A percentile compares a stretch with the other conserved stretches of the same genome.
These are phyloP conservation scores for Zygothrica quintamaculata DNA, from an alignment of 2,888 invertebrate genomes.

Conservation along the genomic window DNA sequence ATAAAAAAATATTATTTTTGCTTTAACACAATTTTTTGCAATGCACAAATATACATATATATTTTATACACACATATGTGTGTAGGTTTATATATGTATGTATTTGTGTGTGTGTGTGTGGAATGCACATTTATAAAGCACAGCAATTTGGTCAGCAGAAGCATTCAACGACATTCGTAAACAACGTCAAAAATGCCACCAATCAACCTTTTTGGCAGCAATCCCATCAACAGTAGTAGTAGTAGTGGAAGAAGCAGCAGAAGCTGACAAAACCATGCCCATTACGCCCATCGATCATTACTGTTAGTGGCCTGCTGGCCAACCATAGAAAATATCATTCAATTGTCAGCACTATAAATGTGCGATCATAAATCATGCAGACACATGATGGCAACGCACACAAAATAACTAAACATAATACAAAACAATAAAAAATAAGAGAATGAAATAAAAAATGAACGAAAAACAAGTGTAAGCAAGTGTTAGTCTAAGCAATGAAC, in stretches of 20 bases:
- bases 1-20: not conserved
- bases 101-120: conserved; percentile 3
- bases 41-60: not conserved
- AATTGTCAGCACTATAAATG: conserved; percentile 79
- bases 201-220: conserved; percentile 27
- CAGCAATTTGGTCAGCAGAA: conserved; percentile 57
- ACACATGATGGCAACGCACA: conserved; percentile 50
- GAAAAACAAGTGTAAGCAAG: conserved; percentile 10
- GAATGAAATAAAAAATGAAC: conserved; percentile 1
- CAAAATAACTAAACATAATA: conserved; percentile 62
- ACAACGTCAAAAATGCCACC: conserved; percentile 66
- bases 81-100: not conserved
- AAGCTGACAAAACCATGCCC: conserved; percentile 10
- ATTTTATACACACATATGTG: conserved; percentile 2
- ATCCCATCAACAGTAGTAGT: not conserved
- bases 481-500: not conserved
- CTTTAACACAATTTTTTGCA: too few species aligned
- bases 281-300: conserved; percentile 62
- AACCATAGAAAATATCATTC: conserved; percentile 66
- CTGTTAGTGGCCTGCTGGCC: not conserved
- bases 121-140: conserved; percentile 52
- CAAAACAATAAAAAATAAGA: conserved; percentile 60
- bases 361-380: conserved; percentile 74
- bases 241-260: too few species aligned
- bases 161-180: conserved; percentile 46